phyloP scores from a whole-genome alignment of 23 tunicate species.

The Trididemnum nubilum region DNA sequence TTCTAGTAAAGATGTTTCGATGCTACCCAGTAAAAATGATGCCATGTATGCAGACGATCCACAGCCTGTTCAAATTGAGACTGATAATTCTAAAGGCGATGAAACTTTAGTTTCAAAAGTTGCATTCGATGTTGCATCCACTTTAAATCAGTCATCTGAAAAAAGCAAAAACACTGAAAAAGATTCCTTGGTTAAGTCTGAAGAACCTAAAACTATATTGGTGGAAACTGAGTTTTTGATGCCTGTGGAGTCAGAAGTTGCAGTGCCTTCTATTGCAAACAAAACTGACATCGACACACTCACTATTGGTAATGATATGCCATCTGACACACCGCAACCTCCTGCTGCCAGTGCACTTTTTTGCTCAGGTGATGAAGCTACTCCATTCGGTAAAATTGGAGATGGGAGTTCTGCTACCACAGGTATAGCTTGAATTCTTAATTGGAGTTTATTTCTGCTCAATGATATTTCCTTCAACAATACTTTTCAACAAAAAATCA shows the following conservation, averaged over 20 bases:
- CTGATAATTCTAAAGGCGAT: neutral
- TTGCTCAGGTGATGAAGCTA: neutral
- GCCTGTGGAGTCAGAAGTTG: too few species aligned
- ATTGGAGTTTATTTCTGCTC: too few species aligned
- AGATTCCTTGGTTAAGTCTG: neutral
- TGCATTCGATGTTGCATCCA: neutral
- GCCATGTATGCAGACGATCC: too few species aligned
- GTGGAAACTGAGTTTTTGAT: too few species aligned
- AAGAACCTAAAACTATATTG: neutral
- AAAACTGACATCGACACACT: too few species aligned
- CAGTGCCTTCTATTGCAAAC: neutral
- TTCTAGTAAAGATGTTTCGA: too few species aligned
- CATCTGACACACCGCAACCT: neutral
- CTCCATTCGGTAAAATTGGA: constrained; percentile 29
- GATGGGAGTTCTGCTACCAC: neutral
- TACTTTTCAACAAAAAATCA: too few species aligned
- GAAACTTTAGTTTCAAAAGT: neutral
- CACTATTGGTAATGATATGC: too few species aligned
- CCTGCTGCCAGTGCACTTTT: constrained; percentile 29
- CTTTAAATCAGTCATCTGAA: neutral
- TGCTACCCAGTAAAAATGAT: too few species aligned
- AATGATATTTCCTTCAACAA: too few species aligned
- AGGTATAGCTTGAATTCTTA: neutral
- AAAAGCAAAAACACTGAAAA: neutral
- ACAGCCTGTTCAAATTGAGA: neutral